These are phyloP conservation scores for Exephanes ischioxanthus DNA, from an alignment of 2,888 invertebrate species.

Conservation along the genomic window DNA sequence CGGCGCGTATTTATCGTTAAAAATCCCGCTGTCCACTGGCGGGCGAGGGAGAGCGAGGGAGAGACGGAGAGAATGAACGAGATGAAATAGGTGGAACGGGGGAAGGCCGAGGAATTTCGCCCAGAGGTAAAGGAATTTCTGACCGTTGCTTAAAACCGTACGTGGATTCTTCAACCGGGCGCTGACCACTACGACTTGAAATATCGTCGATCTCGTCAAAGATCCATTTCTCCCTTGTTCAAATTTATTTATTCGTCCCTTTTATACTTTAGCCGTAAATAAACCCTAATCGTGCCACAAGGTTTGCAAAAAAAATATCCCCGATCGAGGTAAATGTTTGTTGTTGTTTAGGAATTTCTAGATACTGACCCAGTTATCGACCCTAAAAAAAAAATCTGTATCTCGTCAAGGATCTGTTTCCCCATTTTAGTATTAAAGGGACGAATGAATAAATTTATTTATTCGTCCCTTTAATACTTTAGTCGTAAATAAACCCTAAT, in stretches of 20 bases:
- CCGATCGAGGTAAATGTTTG: too few relatives aligned
- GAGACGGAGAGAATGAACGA: constrained; percentile 26
- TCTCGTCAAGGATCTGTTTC: constrained; percentile 52
- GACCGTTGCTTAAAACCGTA: constrained; percentile 56
- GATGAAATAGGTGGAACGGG: constrained; percentile 23
- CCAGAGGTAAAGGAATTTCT: constrained; percentile 63
- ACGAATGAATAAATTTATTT: background rate
- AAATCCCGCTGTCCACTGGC: constrained; percentile 74
- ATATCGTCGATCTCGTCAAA: constrained; percentile 64
- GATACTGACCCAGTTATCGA: background rate
- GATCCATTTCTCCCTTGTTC: constrained; percentile 21
- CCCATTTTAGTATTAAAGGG: background rate
- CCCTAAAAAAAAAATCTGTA: background rate
- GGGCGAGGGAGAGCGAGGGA: constrained; percentile 38
- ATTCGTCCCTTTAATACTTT: constrained; percentile 29
- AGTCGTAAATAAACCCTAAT: background rate
- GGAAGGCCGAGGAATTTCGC: constrained; percentile 34
- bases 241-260: constrained; percentile 12
- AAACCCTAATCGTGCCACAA: background rate
- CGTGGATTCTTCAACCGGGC: constrained; percentile 61
- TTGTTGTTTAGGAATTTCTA: too few relatives aligned
- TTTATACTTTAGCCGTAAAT: constrained; percentile 7
- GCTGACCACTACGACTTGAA: constrained; percentile 60
- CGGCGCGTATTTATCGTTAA: constrained; percentile 81
- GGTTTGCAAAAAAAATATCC: background rate